Evolutionary conservation across 2,797 vertebrate genomes (phyloP).

Genomic region (Cossypha heuglini): DNA sequence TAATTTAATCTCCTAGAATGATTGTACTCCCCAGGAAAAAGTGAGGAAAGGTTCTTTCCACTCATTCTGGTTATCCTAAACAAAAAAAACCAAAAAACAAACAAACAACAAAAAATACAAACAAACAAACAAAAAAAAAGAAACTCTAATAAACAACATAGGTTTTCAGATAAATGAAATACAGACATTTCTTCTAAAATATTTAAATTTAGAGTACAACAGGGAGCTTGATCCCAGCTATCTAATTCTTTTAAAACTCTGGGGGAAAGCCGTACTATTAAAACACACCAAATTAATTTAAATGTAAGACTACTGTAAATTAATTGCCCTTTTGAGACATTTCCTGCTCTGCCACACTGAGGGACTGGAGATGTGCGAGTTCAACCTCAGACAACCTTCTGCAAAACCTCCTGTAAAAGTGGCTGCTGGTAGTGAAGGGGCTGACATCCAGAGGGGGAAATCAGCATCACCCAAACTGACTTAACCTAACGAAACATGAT

Average conservation of each 20-base stretch:
- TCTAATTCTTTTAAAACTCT: neutral
- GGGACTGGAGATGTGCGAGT: neutral
- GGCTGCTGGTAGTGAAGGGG: neutral
- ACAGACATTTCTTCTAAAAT: neutral
- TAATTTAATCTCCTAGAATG: neutral
- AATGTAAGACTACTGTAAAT: neutral
- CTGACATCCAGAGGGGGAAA: neutral
- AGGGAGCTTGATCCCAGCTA: neutral
- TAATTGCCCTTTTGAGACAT: neutral
- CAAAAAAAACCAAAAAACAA: neutral
- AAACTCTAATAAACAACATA: neutral
- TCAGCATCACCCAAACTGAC: neutral
- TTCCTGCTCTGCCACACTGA: fast-evolving
- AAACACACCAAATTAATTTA: neutral
- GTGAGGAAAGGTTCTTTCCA: neutral
- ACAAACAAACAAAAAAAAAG: neutral
- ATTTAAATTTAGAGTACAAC: neutral
- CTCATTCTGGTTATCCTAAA: neutral
- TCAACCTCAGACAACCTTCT: neutral
- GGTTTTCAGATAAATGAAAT: neutral
- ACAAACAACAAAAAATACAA: neutral
- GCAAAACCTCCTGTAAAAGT: neutral
- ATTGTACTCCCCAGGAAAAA: neutral
- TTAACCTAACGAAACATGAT: neutral
- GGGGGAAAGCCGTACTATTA: neutral